phyloP scores from a whole-genome alignment of 2,888 invertebrate genomes.

The Leptopilina drosophilae region DNA sequence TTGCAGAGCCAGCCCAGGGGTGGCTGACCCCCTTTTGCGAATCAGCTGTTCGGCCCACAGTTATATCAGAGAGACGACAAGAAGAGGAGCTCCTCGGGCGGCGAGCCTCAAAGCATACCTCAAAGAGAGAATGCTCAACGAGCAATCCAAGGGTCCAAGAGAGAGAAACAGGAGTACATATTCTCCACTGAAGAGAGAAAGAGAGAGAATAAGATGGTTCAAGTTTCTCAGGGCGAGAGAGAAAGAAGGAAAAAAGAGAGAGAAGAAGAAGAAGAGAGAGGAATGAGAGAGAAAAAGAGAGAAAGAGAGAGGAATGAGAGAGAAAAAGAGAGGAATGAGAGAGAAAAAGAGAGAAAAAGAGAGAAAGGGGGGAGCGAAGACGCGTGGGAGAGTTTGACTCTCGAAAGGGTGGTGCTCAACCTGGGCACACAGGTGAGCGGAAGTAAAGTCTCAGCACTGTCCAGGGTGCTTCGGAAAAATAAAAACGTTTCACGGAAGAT shows the following conservation, averaged over 20 bases:
- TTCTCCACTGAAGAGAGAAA: conserved; percentile 34
- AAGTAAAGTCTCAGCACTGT: conserved; percentile 51
- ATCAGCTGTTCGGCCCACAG: conserved; percentile 65
- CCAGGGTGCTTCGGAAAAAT: conserved; percentile 9
- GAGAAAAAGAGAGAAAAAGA: conserved; percentile 40
- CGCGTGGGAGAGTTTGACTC: conserved; percentile 72
- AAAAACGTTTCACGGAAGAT: conserved; percentile 2
- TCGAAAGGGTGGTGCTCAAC: conserved; percentile 70
- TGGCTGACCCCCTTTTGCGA: conserved; percentile 66
- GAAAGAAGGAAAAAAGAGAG: neutral
- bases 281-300: conserved; percentile 34
- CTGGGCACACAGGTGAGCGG: conserved; percentile 69
- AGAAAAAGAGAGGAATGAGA: neutral
- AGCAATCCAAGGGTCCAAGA: neutral
- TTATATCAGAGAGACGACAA: conserved; percentile 47
- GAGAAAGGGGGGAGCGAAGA: conserved; percentile 54
- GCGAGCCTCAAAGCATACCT: conserved; percentile 69
- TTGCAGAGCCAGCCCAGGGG: conserved; percentile 52
- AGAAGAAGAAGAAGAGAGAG: conserved; percentile 36
- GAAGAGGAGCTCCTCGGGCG: conserved; percentile 55
- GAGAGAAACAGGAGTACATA: conserved; percentile 33
- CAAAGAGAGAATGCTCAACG: conserved; percentile 54
- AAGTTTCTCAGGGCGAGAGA: conserved; percentile 43
- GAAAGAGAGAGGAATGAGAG: neutral
- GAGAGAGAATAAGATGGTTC: conserved; percentile 43